Evolutionary conservation across 1,140 invertebrate genomes (phyloP), one percentile per base, ranked within the genome.

Genomic region (Danaus plexippus): DNA sequence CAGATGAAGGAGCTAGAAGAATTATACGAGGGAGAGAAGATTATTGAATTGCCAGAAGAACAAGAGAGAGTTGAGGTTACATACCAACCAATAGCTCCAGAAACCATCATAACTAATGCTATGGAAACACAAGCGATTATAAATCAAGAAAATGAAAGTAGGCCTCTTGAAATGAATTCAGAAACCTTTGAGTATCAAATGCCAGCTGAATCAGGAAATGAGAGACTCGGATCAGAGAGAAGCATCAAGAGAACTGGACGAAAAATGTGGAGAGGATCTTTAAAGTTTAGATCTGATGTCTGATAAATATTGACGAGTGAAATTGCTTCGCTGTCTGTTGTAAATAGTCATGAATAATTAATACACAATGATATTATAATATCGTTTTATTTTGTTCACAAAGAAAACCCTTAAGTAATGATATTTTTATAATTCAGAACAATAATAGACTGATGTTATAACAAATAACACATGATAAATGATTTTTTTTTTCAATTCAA

Each of bases 1-100:
- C 69, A 78, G 43, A 74, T 74, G 54, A 63, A 71, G 46, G 40
- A 47, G 0, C 59, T 69, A 10, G 66, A 67, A 43, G 66, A 66
- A 40, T 47, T 59, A 44, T 43, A 49, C 2, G 49, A 60, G 41
- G 22, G 22, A 32, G 61, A 61, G 9, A 68, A 60, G 48, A 50
- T 61, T 8, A 47, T 43, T 12, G 18, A 57, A 12, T 54, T 46
- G n/a, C 52, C 60, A 32, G 48, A 55, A 42, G 22, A 57, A 1
- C 32, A 43, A 32, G 54, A 55, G 32, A 15, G 9, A 42, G 10
- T 12, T n/a, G 12, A 11, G 9, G 48, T 50, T 41, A 15, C 40
- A 9, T 9, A 32, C 22, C 22, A 32, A 32, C 22, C 22, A 32
- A 32, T 32, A 8, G 22, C 22, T 4, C 22, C 22, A 32, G 22